Conservation (phyloP, 2,888 invertebrate genomes). For the Chrysotoxum bicinctum region DNA sequence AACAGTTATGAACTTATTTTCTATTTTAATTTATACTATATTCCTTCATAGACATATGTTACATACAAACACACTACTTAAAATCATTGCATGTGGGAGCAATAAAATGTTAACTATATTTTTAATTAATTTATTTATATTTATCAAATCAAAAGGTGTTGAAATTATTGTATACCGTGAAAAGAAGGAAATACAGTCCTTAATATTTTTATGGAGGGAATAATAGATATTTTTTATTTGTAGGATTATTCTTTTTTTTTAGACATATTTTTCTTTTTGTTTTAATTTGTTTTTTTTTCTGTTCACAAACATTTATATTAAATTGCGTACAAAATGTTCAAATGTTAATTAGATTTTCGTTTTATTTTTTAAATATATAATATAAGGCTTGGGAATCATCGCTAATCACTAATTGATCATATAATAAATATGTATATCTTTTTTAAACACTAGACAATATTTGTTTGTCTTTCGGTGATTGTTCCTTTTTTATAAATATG, state of each 20-base stretch:
- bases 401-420: conserved; percentile 66
- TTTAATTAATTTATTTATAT: not conserved
- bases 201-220: conserved; percentile 5
- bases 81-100: conserved; percentile 34
- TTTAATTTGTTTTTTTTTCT: conserved; percentile 43
- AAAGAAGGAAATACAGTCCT: not conserved
- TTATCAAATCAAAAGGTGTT: not conserved
- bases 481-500: conserved; percentile 39
- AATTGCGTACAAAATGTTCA: conserved; percentile 63
- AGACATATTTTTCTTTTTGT: not conserved
- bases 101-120: not conserved
- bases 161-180: not conserved
- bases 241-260: not conserved
- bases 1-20: conserved; percentile 14
- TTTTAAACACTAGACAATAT: conserved; percentile 21
- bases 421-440: conserved; percentile 27
- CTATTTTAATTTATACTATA: not conserved
- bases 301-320: conserved; percentile 30
- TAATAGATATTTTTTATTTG: not conserved
- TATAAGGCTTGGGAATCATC: conserved; percentile 68
- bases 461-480: conserved; percentile 52
- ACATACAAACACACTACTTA: too few species aligned
- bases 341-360: conserved; percentile 31
- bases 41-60: conserved; percentile 11
- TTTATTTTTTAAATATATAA: conserved; percentile 21